phyloP scores from a whole-genome alignment of 2,113 vertebrate species.

The Podarcis muralis region DNA sequence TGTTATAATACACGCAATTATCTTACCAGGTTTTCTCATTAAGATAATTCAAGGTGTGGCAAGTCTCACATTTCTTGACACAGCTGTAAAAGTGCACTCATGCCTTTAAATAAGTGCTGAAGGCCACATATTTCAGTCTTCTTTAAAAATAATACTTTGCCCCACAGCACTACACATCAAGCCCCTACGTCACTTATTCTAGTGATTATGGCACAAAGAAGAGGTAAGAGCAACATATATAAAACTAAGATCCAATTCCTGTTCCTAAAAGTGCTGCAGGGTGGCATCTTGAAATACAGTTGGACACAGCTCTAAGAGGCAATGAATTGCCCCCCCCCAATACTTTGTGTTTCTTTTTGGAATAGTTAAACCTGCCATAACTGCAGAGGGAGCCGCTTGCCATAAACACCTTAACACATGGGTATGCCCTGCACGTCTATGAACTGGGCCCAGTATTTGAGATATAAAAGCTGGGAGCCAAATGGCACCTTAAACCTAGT shows the following conservation, averaged over 20 bases:
- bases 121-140: background rate
- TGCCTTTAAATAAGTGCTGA: background rate
- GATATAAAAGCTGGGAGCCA: no score
- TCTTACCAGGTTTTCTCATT: background rate
- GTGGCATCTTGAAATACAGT: background rate
- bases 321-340: background rate
- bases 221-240: background rate
- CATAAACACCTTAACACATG: background rate
- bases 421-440: background rate
- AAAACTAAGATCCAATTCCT: background rate
- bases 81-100: background rate
- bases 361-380: background rate
- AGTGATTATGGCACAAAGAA: background rate
- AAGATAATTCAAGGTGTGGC: background rate
- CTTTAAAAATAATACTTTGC: background rate
- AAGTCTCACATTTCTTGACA: background rate
- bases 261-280: background rate
- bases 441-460: background rate
- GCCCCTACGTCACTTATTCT: background rate
- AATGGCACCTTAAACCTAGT: no score
- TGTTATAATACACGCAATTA: background rate
- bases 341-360: background rate
- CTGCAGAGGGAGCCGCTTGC: background rate
- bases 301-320: background rate
- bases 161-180: background rate